A percentile compares a stretch with the other conserved stretches of the same genome.
phyloP scores from a whole-genome alignment of 2,113 vertebrate species.

The Cranoglanis bouderius region DNA sequence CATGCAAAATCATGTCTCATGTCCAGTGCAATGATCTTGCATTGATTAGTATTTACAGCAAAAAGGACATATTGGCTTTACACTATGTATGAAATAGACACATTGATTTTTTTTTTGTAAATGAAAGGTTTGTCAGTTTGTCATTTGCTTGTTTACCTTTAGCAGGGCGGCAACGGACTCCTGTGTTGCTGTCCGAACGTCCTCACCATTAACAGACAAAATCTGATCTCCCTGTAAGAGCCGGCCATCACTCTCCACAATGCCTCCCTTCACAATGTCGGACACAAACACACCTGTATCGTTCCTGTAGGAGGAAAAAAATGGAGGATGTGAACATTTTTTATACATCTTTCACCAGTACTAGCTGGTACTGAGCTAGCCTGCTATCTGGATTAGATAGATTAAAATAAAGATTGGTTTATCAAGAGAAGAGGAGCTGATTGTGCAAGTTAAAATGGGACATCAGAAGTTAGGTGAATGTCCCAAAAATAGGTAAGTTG shows the following conservation, averaged over 20 bases:
- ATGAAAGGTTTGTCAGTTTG: background rate
- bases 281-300: constrained; percentile 96
- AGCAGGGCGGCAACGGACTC: constrained; percentile 90
- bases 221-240: constrained; percentile 96
- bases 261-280: constrained; percentile 92
- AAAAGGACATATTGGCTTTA: background rate
- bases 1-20: background rate
- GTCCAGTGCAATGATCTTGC: background rate
- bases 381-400: too few species aligned
- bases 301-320: constrained; percentile 72
- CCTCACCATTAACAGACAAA: constrained; percentile 88
- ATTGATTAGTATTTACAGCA: background rate
- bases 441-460: background rate
- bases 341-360: background rate
- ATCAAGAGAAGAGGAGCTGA: background rate
- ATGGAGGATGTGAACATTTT: background rate
- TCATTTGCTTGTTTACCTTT: constrained; percentile 75
- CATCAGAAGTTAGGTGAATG: background rate
- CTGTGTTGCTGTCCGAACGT: constrained; percentile 88
- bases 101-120: background rate
- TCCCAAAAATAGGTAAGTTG: background rate
- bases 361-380: background rate
- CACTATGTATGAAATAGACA: background rate
- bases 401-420: background rate
- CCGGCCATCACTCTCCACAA: constrained; percentile 84